These are phyloP conservation scores for Fistularia tabacaria DNA, from an alignment of 2,797 vertebrate species.

Conservation along the genomic window DNA sequence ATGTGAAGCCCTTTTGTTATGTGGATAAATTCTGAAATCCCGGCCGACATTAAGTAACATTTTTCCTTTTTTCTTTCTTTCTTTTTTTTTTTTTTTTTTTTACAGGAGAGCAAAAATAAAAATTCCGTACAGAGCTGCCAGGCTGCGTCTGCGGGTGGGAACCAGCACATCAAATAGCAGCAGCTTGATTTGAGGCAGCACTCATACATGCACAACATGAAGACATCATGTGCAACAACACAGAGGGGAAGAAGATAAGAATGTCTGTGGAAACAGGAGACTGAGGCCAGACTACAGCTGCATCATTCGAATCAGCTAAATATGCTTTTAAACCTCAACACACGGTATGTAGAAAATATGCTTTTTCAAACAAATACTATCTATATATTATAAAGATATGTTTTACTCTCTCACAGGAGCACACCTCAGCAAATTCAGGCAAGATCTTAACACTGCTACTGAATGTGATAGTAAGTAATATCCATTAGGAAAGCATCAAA, in stretches of 20 bases:
- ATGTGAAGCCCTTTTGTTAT: constrained; percentile 51
- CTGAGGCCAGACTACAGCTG: constrained; percentile 15
- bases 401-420: constrained; percentile 24
- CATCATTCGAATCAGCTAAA: constrained; percentile 27
- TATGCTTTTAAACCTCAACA: constrained; percentile 65
- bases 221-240: constrained; percentile 8
- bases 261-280: constrained; percentile 3
- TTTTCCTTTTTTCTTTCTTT: too few relatives aligned
- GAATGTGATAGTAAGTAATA: constrained; percentile 39
- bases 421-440: constrained; percentile 30
- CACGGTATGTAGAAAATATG: constrained; percentile 23
- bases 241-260: constrained; percentile 1
- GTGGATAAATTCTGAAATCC: constrained; percentile 23
- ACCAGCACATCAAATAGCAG: constrained; percentile 34
- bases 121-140: constrained; percentile 11
- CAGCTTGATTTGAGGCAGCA: constrained; percentile 31
- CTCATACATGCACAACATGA: constrained; percentile 40
- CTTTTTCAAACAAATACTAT: constrained; percentile 50
- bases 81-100: background rate
- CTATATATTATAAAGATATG: constrained; percentile 56
- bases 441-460: constrained; percentile 36
- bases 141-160: constrained; percentile 2
- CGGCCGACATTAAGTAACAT: constrained; percentile 11
- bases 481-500: constrained; percentile 27
- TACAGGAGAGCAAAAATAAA: constrained; percentile 20